These are phyloP conservation scores for Eupithecia pulchellata DNA, from an alignment of 2,888 invertebrate genomes.

Conservation along the genomic window DNA sequence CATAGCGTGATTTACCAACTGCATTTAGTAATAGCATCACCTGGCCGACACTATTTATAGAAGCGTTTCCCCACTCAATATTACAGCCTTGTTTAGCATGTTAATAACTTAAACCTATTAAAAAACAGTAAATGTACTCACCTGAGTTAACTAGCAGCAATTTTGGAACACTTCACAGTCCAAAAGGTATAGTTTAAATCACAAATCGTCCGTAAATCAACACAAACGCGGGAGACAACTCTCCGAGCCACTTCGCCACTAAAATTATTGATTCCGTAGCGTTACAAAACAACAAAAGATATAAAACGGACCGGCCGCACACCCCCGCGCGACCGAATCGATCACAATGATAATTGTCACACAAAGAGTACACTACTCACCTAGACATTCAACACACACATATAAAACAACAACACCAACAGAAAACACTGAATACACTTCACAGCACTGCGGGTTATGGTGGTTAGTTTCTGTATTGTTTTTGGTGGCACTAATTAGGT, in stretches of 20 bases:
- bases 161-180: constrained; percentile 20
- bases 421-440: constrained; percentile 60
- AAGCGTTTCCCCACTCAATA: constrained; percentile 39
- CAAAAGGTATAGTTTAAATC: constrained; percentile 36
- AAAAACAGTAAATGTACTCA: constrained; percentile 29
- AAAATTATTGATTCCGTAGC: constrained; percentile 82
- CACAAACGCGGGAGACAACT: constrained; percentile 41
- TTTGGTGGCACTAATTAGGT: constrained; percentile 69
- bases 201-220: constrained; percentile 32
- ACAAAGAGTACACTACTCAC: constrained; percentile 83
- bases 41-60: constrained; percentile 63
- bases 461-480: constrained; percentile 60
- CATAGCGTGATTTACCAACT: constrained; percentile 57
- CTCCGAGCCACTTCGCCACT: constrained; percentile 67
- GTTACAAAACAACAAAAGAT: constrained; percentile 85
- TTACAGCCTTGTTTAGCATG: constrained; percentile 37
- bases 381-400: constrained; percentile 80
- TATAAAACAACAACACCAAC: constrained; percentile 76
- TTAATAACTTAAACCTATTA: constrained; percentile 35
- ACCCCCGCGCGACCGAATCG: constrained; percentile 82
- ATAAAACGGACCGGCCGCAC: constrained; percentile 79
- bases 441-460: constrained; percentile 53
- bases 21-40: constrained; percentile 60
- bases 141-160: constrained; percentile 30
- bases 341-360: constrained; percentile 85